Percentiles rank a stretch among this genome's conserved stretches.
These are phyloP conservation scores for Drosophila algonquin DNA, from an alignment of 2,888 invertebrate genomes.

Conservation along the genomic window DNA sequence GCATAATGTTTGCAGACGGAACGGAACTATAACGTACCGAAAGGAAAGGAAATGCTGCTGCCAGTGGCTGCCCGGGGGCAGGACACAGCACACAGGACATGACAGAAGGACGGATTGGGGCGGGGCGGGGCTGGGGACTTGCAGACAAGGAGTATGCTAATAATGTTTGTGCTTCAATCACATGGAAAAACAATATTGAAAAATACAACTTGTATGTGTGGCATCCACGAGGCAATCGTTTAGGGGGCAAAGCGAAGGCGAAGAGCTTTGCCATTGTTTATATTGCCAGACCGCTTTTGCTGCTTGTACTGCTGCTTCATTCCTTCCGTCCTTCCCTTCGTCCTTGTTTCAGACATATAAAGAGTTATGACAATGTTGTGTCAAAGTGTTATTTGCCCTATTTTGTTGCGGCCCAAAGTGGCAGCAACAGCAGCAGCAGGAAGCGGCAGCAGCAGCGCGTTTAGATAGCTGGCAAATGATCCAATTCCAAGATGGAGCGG, in stretches of 20 bases:
- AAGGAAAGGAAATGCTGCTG: constrained; percentile 5
- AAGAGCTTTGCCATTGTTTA: constrained; percentile 35
- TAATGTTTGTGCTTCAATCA: constrained; percentile 69
- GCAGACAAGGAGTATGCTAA: constrained; percentile 52
- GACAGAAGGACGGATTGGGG: background rate
- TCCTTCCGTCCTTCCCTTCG: background rate
- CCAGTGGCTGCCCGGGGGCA: background rate
- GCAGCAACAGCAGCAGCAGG: constrained; percentile 10
- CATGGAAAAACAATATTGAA: constrained; percentile 65
- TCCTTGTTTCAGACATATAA: constrained; percentile 17
- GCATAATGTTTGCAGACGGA: constrained; percentile 48
- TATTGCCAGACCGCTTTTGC: constrained; percentile 18
- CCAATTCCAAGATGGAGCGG: constrained; percentile 50
- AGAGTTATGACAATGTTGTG: constrained; percentile 56
- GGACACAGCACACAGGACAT: constrained; percentile 5
- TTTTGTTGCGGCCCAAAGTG: constrained; percentile 38
- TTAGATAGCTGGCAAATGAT: constrained; percentile 48
- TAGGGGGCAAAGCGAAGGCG: constrained; percentile 43
- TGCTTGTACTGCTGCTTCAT: background rate
- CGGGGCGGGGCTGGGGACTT: background rate
- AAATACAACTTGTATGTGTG: constrained; percentile 43
- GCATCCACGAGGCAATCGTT: constrained; percentile 45
- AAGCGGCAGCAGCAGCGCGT: constrained; percentile 27
- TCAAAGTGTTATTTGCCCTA: constrained; percentile 54
- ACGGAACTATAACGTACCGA: constrained; percentile 36